These are phyloP conservation scores for Nomia melanderi DNA, from an alignment of 1,140 invertebrate genomes.

Conservation along the genomic window DNA sequence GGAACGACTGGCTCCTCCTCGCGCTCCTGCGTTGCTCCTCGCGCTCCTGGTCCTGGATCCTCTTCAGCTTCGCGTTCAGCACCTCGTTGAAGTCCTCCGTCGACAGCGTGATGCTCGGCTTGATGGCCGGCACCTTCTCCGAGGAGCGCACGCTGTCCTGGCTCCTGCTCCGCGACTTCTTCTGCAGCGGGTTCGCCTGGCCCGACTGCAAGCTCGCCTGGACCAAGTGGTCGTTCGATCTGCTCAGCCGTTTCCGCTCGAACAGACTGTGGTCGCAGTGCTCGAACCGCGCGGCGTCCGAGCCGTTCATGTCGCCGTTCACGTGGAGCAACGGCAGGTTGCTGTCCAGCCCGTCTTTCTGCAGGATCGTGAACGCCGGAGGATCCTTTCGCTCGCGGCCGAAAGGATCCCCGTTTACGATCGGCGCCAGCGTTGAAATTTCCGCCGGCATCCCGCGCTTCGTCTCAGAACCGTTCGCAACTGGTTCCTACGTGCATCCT, in stretches of 20 bases:
- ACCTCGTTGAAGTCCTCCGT: slow-evolving; percentile 83
- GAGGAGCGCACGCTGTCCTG: slow-evolving; percentile 72
- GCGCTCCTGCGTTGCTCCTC: slow-evolving; percentile 54
- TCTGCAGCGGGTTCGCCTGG: slow-evolving; percentile 71
- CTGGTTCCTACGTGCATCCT: not conserved
- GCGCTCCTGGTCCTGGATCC: slow-evolving; percentile 83
- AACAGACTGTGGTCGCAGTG: slow-evolving; percentile 63
- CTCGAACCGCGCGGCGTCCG: slow-evolving; percentile 55
- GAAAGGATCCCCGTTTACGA: slow-evolving; percentile 59
- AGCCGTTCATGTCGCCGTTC: slow-evolving; percentile 50
- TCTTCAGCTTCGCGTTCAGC: slow-evolving; percentile 84
- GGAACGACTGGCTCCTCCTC: slow-evolving; percentile 32
- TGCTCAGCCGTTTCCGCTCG: slow-evolving; percentile 68
- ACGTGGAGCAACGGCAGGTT: slow-evolving; percentile 72
- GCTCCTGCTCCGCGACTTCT: slow-evolving; percentile 75
- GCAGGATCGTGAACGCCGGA: slow-evolving; percentile 74
- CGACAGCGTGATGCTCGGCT: slow-evolving; percentile 66
- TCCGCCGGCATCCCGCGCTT: slow-evolving; percentile 67
- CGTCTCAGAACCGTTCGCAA: slow-evolving; percentile 10
- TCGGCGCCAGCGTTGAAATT: slow-evolving; percentile 65
- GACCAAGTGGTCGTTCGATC: slow-evolving; percentile 75
- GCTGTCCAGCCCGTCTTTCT: slow-evolving; percentile 72
- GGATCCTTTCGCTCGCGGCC: slow-evolving; percentile 60
- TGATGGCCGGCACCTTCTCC: slow-evolving; percentile 37
- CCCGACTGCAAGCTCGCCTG: slow-evolving; percentile 69